Base-by-base conservation (phyloP, 1,140 invertebrate genomes). In the Drosophila prosaltans region DNA sequence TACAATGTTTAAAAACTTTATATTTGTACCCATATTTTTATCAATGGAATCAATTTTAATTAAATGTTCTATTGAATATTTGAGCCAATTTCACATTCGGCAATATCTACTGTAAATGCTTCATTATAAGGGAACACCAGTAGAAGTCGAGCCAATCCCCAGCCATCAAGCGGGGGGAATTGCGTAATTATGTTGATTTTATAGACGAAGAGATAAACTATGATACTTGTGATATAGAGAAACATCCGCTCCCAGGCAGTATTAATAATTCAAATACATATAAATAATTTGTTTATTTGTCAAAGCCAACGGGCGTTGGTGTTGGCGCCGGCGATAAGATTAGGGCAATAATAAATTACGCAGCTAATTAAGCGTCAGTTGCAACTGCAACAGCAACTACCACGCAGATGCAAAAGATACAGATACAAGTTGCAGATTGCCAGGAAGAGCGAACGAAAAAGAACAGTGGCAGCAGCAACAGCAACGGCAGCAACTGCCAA, bases 341-440 rank as follows among this genome's bases (percentile, higher is more conserved):
- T 86, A 89, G 76, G 74, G 40, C 83, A 80, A 89, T 84, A 90
- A 90, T 89, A 89, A 89, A 89, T 89, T 84, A 85, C 84, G 69
- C 86, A 57, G 80, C 84, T 89, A 89, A 89, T 89, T 89, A 89
- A 89, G 84, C 74, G 71, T 59, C 69, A 43, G 66, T n/a, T 71
- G 67, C 65, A 65, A 58, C 72, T 58, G 69, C 61, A 63, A 64
- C 43, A 54, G 48, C 45, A 64, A 81, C 82, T 80, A 77, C 83
- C 83, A 86, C 84, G 83, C 83, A 84, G 84, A 89, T 89, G 80
- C 73, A 85, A 84, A 80, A 81, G 79, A 81, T 81, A 79, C 75
- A 80, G 83, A 79, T 77, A 80, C 67, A 88, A 80, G 80, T 75
- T 69, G 70, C 80, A 88, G 80, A 82, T 81, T 79, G 81, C 74